Percentiles rank a stretch among this genome's conserved stretches.
Evolutionary conservation across 2,888 invertebrate genomes (phyloP).

Genomic region (Furcula furcula): DNA sequence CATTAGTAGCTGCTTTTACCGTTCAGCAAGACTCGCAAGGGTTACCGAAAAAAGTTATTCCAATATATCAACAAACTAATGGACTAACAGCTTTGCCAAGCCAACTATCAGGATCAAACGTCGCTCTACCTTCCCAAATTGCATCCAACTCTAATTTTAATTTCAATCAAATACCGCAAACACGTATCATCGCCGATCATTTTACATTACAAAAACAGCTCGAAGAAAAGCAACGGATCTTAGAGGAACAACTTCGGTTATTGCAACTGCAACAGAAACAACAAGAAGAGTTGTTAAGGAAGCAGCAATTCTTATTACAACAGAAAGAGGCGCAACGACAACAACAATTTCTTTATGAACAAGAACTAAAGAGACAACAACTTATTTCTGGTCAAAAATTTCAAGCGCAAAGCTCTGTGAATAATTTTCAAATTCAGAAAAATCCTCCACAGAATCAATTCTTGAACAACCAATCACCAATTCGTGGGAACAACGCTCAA

Average conservation of each 20-base stretch:
- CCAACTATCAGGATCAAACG: conserved; percentile 33
- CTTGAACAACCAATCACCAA: conserved; percentile 42
- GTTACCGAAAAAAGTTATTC: conserved; percentile 89
- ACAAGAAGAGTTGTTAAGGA: conserved; percentile 85
- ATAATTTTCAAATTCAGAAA: conserved; percentile 59
- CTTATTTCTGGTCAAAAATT: conserved; percentile 51
- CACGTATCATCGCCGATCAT: conserved; percentile 62
- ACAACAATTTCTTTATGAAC: conserved; percentile 47
- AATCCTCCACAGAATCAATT: conserved; percentile 51
- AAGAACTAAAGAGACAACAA: conserved; percentile 50
- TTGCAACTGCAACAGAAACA: conserved; percentile 86
- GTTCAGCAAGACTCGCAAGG: conserved; percentile 91
- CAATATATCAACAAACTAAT: conserved; percentile 82
- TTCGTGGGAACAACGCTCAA: conserved; percentile 51
- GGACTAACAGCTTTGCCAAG: conserved; percentile 35
- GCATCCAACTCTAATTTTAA: conserved; percentile 27
- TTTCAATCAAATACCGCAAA: conserved; percentile 38
- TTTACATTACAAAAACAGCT: conserved; percentile 69
- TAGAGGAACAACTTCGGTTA: conserved; percentile 86
- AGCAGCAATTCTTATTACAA: conserved; percentile 82
- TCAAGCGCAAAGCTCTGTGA: conserved; percentile 51
- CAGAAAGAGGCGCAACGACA: conserved; percentile 70
- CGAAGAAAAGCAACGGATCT: conserved; percentile 85
- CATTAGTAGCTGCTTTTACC: conserved; percentile 91
- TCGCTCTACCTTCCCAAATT: conserved; percentile 35